Evolutionary conservation across 2,888 invertebrate species (phyloP).

Genomic region (Unio pictorum): DNA sequence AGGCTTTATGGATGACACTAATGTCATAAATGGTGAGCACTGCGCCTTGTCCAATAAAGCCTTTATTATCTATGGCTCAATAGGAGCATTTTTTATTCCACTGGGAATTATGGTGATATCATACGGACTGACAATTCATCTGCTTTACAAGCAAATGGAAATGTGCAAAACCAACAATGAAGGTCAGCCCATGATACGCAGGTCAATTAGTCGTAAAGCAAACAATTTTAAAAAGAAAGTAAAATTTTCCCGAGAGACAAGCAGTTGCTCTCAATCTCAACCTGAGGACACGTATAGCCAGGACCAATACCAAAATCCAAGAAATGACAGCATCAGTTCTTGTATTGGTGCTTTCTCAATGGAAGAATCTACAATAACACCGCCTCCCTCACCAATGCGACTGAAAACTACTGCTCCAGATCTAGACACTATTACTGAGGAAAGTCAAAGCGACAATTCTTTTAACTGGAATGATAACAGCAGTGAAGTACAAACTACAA

Average conservation of each 20-base stretch:
- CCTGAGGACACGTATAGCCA: slow-evolving; percentile 1
- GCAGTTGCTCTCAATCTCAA: slow-evolving; percentile 25
- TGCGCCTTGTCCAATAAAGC: slow-evolving; percentile 72
- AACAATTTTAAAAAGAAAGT: slow-evolving; percentile 35
- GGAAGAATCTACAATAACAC: slow-evolving; percentile 11
- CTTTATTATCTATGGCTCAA: slow-evolving; percentile 88
- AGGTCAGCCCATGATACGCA: slow-evolving; percentile 57
- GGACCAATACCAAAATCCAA: slow-evolving; percentile 14
- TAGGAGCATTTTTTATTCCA: slow-evolving; percentile 96
- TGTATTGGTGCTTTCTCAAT: neutral
- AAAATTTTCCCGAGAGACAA: slow-evolving; percentile 32
- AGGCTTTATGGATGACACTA: slow-evolving; percentile 77
- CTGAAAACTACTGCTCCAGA: slow-evolving; percentile 13
- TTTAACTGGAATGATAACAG: slow-evolving; percentile 11
- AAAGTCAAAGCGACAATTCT: slow-evolving; percentile 24
- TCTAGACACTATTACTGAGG: slow-evolving; percentile 22
- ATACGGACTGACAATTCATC: slow-evolving; percentile 91
- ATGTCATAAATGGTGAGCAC: slow-evolving; percentile 75
- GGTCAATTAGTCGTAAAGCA: slow-evolving; percentile 50
- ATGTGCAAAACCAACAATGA: slow-evolving; percentile 40
- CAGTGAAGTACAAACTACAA: slow-evolving; percentile 19
- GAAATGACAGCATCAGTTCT: slow-evolving; percentile 4
- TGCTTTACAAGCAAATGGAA: slow-evolving; percentile 83
- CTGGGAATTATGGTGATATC: slow-evolving; percentile 94
- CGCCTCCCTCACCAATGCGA: slow-evolving; percentile 29